Conservation (phyloP, 2,888 invertebrate species). For the Metellina segmentata region DNA sequence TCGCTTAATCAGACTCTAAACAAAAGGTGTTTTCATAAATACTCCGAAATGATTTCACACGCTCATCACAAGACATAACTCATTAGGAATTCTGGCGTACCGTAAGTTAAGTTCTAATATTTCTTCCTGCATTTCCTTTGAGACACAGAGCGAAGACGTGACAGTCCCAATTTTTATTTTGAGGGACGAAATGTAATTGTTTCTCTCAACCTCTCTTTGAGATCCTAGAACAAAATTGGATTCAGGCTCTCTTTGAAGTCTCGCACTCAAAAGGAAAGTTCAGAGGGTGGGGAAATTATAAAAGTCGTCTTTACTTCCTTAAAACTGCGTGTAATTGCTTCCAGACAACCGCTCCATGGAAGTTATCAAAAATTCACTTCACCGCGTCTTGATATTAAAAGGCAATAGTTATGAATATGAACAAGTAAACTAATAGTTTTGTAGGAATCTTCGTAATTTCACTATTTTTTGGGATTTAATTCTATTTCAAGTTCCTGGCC, state of each 20-base stretch:
- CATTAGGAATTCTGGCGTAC: background rate
- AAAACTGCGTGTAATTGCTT: background rate
- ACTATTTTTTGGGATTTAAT: no score
- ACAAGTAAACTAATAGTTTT: no score
- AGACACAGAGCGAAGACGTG: constrained; percentile 13
- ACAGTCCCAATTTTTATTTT: constrained; percentile 27
- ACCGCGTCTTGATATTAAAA: no score
- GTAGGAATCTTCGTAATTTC: no score
- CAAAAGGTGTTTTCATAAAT: no score
- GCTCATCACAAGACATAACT: background rate
- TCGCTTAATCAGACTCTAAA: no score
- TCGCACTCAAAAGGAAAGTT: background rate
- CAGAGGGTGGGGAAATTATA: constrained; percentile 3
- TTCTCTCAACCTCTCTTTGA: constrained; percentile 4
- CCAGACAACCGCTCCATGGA: no score
- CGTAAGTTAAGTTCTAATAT: background rate
- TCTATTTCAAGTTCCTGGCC: no score
- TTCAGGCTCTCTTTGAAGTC: constrained; percentile 6
- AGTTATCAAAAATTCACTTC: no score
- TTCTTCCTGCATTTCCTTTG: constrained; percentile 1
- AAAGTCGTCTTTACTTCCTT: constrained; percentile 5
- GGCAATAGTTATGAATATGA: no score
- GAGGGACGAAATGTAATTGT: constrained; percentile 19
- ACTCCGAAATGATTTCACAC: no score
- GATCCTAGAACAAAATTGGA: constrained; percentile 16